Evolutionary conservation across 2,113 vertebrate genomes (phyloP).

Genomic region (Tricholaema leucomelas): DNA sequence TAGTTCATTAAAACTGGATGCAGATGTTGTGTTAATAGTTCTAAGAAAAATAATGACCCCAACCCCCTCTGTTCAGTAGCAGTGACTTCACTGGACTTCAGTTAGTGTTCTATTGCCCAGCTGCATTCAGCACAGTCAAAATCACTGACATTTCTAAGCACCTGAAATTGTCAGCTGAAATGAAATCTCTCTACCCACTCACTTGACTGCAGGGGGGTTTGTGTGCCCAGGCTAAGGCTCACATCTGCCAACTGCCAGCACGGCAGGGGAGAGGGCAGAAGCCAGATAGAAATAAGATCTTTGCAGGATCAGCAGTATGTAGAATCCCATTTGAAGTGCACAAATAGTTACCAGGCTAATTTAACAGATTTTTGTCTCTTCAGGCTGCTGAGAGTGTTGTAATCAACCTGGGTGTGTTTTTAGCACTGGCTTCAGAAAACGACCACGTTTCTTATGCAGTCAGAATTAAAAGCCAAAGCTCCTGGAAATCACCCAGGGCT

Average conservation of each 20-base stretch:
- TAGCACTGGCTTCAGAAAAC: neutral
- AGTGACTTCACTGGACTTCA: neutral
- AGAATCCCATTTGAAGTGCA: neutral
- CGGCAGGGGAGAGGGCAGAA: conserved; percentile 16
- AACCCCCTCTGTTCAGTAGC: neutral
- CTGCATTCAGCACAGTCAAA: neutral
- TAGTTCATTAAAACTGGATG: neutral
- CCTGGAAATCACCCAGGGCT: neutral
- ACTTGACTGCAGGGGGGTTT: neutral
- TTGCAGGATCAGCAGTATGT: neutral
- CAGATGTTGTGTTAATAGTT: rapidly evolving
- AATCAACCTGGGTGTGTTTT: neutral
- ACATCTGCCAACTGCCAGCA: neutral
- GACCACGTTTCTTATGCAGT: neutral
- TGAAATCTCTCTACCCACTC: neutral
- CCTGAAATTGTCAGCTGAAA: neutral
- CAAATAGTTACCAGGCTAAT: neutral
- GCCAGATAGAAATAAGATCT: neutral
- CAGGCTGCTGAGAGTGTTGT: neutral
- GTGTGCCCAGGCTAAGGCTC: neutral
- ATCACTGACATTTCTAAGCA: neutral
- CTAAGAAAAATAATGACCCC: too few species aligned
- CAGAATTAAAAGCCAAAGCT: neutral
- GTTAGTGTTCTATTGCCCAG: neutral
- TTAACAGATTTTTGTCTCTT: neutral